Percentiles rank a stretch among this genome's conserved stretches.
Evolutionary conservation across 2,888 invertebrate genomes (phyloP).

Genomic region (Pollenia griseotomentosa): DNA sequence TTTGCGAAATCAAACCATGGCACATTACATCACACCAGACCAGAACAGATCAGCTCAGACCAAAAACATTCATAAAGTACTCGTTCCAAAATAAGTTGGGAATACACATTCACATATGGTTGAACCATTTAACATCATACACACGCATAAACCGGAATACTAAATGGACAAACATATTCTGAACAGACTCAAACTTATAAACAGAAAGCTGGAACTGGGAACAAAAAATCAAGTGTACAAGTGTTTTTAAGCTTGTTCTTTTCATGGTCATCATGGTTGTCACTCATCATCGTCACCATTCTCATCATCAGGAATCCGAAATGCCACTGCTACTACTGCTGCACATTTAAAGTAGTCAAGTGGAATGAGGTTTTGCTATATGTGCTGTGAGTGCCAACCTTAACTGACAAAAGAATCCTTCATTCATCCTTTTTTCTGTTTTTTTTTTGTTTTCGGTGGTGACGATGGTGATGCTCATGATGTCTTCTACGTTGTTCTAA

Average conservation of each 20-base stretch:
- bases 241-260: constrained; percentile 75
- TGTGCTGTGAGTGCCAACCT: constrained; percentile 25
- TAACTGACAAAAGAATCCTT: constrained; percentile 52
- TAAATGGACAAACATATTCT: constrained; percentile 1
- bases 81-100: constrained; percentile 30
- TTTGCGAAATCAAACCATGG: constrained; percentile 12
- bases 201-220: background rate
- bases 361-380: constrained; percentile 24
- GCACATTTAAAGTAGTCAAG: constrained; percentile 28
- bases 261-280: constrained; percentile 77
- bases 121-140: constrained; percentile 33
- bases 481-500: constrained; percentile 16
- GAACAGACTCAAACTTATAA: constrained; percentile 15
- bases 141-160: background rate
- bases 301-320: constrained; percentile 22
- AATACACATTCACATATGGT: constrained; percentile 43
- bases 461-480: constrained; percentile 27
- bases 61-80: constrained; percentile 20
- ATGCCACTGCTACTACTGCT: constrained; percentile 19
- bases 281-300: constrained; percentile 70
- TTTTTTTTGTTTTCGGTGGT: constrained; percentile 30
- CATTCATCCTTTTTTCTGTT: constrained; percentile 15
- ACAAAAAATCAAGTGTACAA: constrained; percentile 43
- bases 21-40: constrained; percentile 1
- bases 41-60: constrained; percentile 1